These are phyloP conservation scores for Nasua narica DNA, from an alignment of 2,797 vertebrate species.

Conservation along the genomic window DNA sequence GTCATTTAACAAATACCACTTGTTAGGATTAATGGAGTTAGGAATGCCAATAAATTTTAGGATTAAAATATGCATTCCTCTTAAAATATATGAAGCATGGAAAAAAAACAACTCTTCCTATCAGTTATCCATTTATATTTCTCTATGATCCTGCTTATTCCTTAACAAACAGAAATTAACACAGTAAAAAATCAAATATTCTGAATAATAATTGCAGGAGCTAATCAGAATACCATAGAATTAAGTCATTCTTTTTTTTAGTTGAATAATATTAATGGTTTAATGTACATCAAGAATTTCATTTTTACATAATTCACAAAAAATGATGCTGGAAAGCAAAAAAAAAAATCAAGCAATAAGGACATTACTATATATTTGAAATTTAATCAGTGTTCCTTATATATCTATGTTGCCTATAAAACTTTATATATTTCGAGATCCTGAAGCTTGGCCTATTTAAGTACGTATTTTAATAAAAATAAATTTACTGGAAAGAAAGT, in stretches of 20 bases:
- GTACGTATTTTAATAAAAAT: background rate
- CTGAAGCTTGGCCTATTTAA: background rate
- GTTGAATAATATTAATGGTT: background rate
- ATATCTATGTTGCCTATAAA: background rate
- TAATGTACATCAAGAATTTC: background rate
- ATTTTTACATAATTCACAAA: background rate
- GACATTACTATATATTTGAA: background rate
- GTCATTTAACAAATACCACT: background rate
- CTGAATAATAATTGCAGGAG: background rate
- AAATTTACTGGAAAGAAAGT: background rate
- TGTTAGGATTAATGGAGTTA: background rate
- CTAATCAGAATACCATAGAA: background rate
- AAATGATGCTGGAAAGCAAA: background rate
- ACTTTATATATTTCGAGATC: background rate
- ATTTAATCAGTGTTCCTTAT: background rate
- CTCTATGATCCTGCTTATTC: background rate
- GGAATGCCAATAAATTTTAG: background rate
- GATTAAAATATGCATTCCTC: background rate
- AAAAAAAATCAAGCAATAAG: background rate
- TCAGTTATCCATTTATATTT: background rate
- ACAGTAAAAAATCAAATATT: background rate
- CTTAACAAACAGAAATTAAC: background rate
- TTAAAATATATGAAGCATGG: background rate
- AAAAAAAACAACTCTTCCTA: background rate
- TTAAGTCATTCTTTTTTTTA: background rate